Evolutionary conservation across 2,797 vertebrate genomes (phyloP), one percentile per base, ranked within the genome.

Genomic region (Dermochelys coriacea): DNA sequence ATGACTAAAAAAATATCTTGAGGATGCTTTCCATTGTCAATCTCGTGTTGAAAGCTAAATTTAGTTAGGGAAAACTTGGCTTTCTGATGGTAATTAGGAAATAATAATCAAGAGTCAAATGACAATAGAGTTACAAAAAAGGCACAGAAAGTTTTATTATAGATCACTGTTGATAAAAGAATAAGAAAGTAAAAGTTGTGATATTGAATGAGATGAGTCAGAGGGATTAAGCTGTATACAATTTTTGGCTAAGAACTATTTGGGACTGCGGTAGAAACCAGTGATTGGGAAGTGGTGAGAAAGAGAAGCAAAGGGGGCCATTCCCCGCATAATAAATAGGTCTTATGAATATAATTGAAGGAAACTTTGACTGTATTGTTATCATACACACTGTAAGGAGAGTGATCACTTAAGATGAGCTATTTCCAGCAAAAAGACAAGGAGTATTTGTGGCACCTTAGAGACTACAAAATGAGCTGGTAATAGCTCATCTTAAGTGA

Each of bases 271-370:
- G 37, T 41, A 14, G 23, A 47, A 75, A 29, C 41, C 23, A 45
- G 41, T 31, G 74, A 31, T 49, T 41, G 68, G n/a, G 19, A 23
- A 41, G n/a, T 23, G 19, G 11, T 12, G 51, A 50, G 45, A 68
- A 27, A 23, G 1, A 0, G 29, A 25, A 59, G 54, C 29, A 68
- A 27, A 27, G 0, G 0, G 34, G 21, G 12, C 15, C 1, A 0
- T 54, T 85, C n/a, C 37, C 55, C 21, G 19, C 11, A 49, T 25
- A 8, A 3, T 1, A 21, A 37, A 2, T 29, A 51, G 54, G 59
- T 80, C 21, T 87, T 31, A n/a, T 29, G 15, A 23, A 71, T 41
- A 41, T 71, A 71, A 71, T 12, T 21, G 79, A 25, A n/a, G 49
- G 25, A 55, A 37, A 52, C 9, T 57, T 27, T 27, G 71, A 84